Evolutionary conservation across 2,113 vertebrate species (phyloP).

Genomic region (Lophura nycthemera): DNA sequence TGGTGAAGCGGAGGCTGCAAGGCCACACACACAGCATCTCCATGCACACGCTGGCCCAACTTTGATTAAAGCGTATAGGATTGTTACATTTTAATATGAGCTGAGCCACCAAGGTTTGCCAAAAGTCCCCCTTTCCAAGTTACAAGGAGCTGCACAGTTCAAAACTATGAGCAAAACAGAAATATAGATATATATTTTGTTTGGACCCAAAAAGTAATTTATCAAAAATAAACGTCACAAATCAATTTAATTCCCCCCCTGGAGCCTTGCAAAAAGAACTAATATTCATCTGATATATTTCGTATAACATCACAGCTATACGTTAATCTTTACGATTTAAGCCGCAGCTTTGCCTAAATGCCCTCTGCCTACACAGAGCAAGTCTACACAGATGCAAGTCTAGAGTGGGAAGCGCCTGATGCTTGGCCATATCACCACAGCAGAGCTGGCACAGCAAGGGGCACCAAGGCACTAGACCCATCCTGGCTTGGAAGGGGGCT

Average conservation of each 20-base stretch:
- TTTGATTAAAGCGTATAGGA: background rate
- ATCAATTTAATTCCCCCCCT: slow-evolving; percentile 14
- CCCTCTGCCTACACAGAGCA: background rate
- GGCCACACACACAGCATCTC: fast-evolving
- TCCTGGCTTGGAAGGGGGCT: fast-evolving
- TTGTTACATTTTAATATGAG: fast-evolving
- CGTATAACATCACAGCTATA: background rate
- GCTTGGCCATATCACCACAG: fast-evolving
- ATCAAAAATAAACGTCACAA: slow-evolving; percentile 12
- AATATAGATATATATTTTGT: slow-evolving; percentile 3
- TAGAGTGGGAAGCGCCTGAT: fast-evolving
- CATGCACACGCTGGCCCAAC: fast-evolving
- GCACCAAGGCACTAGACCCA: fast-evolving
- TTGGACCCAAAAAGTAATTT: slow-evolving; percentile 40
- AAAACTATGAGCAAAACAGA: slow-evolving; percentile 30
- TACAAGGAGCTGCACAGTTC: background rate
- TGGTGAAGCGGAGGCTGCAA: fast-evolving
- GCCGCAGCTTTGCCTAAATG: background rate
- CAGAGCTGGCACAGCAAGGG: background rate
- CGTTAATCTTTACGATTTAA: background rate
- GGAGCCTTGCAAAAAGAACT: slow-evolving; percentile 33
- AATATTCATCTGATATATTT: slow-evolving; percentile 21
- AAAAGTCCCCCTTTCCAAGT: background rate
- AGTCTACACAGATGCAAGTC: fast-evolving
- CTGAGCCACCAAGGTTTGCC: background rate